Evolutionary conservation across 2,797 vertebrate genomes (phyloP).

Genomic region (Amniataba percoides): DNA sequence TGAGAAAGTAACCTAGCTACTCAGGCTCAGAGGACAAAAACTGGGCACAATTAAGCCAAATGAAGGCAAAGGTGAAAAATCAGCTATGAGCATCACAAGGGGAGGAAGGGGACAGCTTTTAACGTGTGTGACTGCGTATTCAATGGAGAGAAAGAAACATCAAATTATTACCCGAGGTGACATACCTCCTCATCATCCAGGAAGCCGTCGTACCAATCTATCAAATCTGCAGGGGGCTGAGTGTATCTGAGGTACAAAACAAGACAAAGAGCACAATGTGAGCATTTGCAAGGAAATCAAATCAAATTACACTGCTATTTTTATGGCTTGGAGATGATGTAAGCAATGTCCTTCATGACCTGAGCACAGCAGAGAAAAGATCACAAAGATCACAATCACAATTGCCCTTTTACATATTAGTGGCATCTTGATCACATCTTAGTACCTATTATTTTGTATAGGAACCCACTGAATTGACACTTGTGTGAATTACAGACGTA

Average conservation of each 20-base stretch:
- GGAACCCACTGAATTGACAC: neutral
- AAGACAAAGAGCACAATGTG: constrained; percentile 5
- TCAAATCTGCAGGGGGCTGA: constrained; percentile 96
- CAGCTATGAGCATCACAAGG: constrained; percentile 87
- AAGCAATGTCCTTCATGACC: too few relatives aligned
- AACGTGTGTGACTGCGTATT: constrained; percentile 36
- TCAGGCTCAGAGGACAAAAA: constrained; percentile 70
- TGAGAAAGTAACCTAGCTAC: constrained; percentile 77
- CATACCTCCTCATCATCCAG: constrained; percentile 99
- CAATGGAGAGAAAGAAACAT: constrained; percentile 85
- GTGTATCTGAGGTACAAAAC: constrained; percentile 89
- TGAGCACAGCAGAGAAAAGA: too few relatives aligned
- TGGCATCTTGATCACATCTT: too few relatives aligned
- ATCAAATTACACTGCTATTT: neutral
- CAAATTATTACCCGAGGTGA: constrained; percentile 96
- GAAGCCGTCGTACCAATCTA: constrained; percentile 99
- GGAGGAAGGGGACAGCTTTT: constrained; percentile 35
- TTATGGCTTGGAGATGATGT: too few relatives aligned
- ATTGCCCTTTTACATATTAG: too few relatives aligned
- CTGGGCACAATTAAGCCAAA: constrained; percentile 86
- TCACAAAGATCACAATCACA: too few relatives aligned
- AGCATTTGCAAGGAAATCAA: neutral
- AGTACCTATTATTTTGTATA: neutral
- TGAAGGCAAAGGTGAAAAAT: constrained; percentile 91
- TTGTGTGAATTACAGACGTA: neutral